Evolutionary conservation across 1,140 invertebrate species (phyloP).

Genomic region (Cydia fagiglandana): DNA sequence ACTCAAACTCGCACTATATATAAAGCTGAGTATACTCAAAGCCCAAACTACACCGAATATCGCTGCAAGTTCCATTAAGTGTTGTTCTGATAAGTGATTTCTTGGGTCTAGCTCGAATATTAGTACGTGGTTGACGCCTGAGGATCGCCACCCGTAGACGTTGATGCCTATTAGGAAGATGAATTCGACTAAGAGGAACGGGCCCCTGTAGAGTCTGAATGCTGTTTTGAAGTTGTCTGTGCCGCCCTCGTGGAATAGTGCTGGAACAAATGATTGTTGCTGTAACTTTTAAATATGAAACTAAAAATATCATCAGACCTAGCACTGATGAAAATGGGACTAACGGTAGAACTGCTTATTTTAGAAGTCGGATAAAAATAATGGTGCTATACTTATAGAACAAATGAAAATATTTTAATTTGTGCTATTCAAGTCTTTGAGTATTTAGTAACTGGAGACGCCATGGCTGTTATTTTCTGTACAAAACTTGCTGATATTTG

Average conservation of each 20-base stretch:
- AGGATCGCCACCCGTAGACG: slow-evolving; percentile 98
- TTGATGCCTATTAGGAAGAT: slow-evolving; percentile 98
- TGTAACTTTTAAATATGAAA: too few relatives aligned
- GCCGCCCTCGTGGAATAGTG: slow-evolving; percentile 84
- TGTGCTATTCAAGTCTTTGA: too few relatives aligned
- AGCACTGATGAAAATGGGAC: too few relatives aligned
- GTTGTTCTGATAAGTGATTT: slow-evolving; percentile 97
- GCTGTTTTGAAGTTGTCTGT: slow-evolving; percentile 89
- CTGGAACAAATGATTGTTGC: slow-evolving; percentile 71
- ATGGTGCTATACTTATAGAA: too few relatives aligned
- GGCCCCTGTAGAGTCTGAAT: slow-evolving; percentile 94
- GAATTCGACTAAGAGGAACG: slow-evolving; percentile 95
- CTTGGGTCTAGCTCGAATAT: slow-evolving; percentile 99
- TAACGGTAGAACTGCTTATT: too few relatives aligned
- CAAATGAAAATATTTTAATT: too few relatives aligned
- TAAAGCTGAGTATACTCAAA: slow-evolving; percentile 88
- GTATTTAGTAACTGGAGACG: too few relatives aligned
- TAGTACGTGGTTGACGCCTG: slow-evolving; percentile 99
- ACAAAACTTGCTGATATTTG: too few relatives aligned
- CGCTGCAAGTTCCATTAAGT: slow-evolving; percentile 97
- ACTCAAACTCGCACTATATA: slow-evolving; percentile 91
- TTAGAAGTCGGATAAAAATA: too few relatives aligned
- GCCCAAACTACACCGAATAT: slow-evolving; percentile 98
- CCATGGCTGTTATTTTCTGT: too few relatives aligned
- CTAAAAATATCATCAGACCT: too few relatives aligned